Conservation (phyloP, 53 echinoderm and acorn worm genomes). For the Zoroaster sp. region DNA sequence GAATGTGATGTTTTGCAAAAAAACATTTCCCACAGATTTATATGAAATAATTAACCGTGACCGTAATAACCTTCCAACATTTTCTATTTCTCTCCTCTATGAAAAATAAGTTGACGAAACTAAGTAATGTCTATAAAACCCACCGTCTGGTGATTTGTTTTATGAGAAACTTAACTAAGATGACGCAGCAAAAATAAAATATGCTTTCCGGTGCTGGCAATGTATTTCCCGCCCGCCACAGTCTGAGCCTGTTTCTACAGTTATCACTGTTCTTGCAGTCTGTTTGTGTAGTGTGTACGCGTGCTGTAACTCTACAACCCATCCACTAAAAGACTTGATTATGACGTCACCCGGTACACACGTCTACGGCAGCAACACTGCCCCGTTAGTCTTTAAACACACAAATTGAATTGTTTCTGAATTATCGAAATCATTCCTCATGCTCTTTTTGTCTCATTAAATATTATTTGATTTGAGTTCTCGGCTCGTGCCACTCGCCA, state of each 20-base stretch:
- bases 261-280: too few species aligned
- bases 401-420: constrained; percentile 53
- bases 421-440: constrained; percentile 52
- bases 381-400: constrained; percentile 40
- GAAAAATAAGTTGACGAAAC: too few species aligned
- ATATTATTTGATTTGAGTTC: constrained; percentile 52
- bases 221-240: not conserved
- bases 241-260: too few species aligned
- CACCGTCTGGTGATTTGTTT: too few species aligned
- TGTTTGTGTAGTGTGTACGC: not conserved
- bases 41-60: too few species aligned
- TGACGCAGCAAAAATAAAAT: not conserved
- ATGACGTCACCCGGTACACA: constrained; percentile 51
- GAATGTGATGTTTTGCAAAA: too few species aligned
- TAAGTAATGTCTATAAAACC: too few species aligned
- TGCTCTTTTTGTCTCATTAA: constrained; percentile 56
- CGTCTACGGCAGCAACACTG: not conserved
- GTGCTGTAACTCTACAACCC: not conserved
- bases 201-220: not conserved
- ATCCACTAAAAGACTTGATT: constrained; percentile 34
- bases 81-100: not conserved
- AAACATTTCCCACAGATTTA: too few species aligned
- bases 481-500: constrained; percentile 12
- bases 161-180: too few species aligned
- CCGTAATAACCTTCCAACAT: too few species aligned